Evolutionary conservation across 2,113 vertebrate genomes (phyloP).

Genomic region (Bubalus kerabau): DNA sequence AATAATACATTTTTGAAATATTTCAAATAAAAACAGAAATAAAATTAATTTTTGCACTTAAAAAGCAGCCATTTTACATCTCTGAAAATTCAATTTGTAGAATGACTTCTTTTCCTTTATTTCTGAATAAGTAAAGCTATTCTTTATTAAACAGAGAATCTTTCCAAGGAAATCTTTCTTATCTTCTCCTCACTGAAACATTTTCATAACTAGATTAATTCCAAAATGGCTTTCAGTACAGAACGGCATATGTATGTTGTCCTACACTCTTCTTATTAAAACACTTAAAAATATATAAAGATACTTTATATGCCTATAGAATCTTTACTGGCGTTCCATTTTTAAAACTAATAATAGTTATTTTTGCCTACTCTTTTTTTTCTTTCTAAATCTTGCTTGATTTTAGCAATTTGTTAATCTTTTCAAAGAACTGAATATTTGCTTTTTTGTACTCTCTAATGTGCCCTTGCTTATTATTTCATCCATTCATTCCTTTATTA

Average conservation of each 20-base stretch:
- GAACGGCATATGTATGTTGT: neutral
- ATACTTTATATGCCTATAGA: neutral
- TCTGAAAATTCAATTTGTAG: neutral
- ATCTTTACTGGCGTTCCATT: neutral
- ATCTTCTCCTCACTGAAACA: neutral
- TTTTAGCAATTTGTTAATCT: neutral
- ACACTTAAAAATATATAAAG: neutral
- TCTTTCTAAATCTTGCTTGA: neutral
- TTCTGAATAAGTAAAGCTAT: neutral
- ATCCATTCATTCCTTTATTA: neutral
- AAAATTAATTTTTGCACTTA: constrained; percentile 6
- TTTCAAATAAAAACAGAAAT: neutral
- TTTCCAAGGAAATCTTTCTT: neutral
- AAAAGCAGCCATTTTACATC: neutral
- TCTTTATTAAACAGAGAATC: neutral
- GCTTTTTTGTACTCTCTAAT: neutral
- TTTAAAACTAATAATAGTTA: neutral
- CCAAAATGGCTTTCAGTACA: neutral
- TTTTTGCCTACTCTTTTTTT: neutral
- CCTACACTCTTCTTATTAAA: neutral
- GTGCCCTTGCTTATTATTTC: neutral
- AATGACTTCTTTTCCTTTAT: neutral
- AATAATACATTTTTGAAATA: neutral
- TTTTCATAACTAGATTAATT: neutral
- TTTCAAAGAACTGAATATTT: neutral